phyloP scores from a whole-genome alignment of 2,797 vertebrate genomes.

The Acropternis orthonyx region DNA sequence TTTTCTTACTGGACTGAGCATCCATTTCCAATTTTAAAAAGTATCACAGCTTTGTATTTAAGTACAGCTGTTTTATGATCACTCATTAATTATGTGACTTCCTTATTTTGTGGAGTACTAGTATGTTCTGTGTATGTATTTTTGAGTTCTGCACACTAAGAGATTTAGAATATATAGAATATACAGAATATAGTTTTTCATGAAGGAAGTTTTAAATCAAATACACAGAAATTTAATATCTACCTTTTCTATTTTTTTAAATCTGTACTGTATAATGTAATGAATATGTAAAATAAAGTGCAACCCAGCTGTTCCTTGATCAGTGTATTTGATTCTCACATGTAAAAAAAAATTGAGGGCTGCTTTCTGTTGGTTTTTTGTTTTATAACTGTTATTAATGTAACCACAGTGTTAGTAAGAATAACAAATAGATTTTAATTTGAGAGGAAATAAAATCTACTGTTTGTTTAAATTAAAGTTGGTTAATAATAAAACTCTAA shows the following conservation, averaged over 20 bases:
- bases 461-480: neutral
- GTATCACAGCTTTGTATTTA: neutral
- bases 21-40: neutral
- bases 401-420: neutral
- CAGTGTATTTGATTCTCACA: neutral
- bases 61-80: neutral
- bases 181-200: neutral
- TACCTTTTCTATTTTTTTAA: constrained; percentile 24
- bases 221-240: neutral
- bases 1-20: neutral
- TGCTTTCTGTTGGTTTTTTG: neutral
- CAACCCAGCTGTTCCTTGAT: neutral
- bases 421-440: neutral
- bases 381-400: neutral
- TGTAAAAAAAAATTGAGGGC: neutral
- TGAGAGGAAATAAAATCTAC: neutral
- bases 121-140: neutral
- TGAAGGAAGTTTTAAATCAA: neutral
- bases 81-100: neutral
- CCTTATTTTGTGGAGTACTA: neutral
- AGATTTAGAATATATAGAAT: neutral
- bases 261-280: neutral
- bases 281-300: neutral
- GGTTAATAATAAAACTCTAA: neutral
- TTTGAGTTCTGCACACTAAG: neutral